Evolutionary conservation across 2,797 vertebrate genomes (phyloP).

Genomic region (Thunnus albacares): DNA sequence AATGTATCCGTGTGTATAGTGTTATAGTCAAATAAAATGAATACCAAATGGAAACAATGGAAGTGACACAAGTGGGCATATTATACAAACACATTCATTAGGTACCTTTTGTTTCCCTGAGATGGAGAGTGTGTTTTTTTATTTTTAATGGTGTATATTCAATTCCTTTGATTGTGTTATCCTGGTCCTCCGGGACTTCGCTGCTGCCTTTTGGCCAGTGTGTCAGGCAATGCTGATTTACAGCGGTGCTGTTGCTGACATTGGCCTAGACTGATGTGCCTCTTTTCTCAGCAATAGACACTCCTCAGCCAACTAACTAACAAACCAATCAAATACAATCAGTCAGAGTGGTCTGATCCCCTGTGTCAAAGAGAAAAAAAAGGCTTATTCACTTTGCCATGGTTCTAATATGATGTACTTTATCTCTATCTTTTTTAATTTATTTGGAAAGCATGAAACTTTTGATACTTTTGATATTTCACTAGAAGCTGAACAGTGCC

Average conservation of each 20-base stretch:
- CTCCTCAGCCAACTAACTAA: constrained; percentile 51
- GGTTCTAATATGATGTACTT: constrained; percentile 21
- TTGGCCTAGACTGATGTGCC: constrained; percentile 29
- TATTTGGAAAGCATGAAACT: constrained; percentile 31
- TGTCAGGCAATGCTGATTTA: constrained; percentile 43
- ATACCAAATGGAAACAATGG: constrained; percentile 17
- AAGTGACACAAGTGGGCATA: constrained; percentile 13
- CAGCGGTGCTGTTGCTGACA: constrained; percentile 10
- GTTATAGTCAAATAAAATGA: constrained; percentile 24
- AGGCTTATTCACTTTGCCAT: constrained; percentile 6
- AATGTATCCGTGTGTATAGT: constrained; percentile 16
- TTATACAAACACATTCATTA: not conserved
- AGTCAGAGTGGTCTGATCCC: constrained; percentile 47
- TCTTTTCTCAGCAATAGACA: constrained; percentile 47
- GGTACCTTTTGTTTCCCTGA: constrained; percentile 18
- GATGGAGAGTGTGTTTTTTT: constrained; percentile 1
- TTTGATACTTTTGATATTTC: constrained; percentile 50
- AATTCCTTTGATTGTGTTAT: constrained; percentile 23
- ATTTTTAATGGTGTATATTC: constrained; percentile 15
- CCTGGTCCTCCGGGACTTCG: constrained; percentile 11
- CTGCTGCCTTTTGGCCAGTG: constrained; percentile 7
- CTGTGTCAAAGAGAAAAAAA: constrained; percentile 24
- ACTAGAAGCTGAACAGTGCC: constrained; percentile 8
- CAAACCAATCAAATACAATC: constrained; percentile 58
- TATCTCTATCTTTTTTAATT: constrained; percentile 43